Evolutionary conservation across 2,113 vertebrate species (phyloP).

Genomic region (Coryphaenoides rupestris): DNA sequence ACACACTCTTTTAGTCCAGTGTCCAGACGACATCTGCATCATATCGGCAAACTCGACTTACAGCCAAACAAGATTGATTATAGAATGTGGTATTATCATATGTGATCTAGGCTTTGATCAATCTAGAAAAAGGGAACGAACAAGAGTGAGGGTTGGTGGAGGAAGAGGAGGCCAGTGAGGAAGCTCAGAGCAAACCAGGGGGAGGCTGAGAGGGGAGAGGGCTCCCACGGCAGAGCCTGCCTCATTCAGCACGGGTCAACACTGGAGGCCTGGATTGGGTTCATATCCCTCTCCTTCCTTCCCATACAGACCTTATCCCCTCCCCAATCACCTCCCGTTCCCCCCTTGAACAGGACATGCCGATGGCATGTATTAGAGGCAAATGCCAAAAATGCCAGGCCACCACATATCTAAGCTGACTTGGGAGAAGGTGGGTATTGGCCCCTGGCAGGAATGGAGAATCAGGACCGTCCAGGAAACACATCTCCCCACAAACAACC

Average conservation of each 20-base stretch:
- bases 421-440: conserved; percentile 25
- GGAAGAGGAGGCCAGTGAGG: background rate
- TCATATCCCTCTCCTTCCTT: conserved; percentile 46
- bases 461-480: conserved; percentile 8
- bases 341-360: conserved; percentile 47
- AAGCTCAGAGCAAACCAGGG: conserved; percentile 65
- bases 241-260: conserved; percentile 70
- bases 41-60: background rate
- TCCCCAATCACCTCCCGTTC: conserved; percentile 55
- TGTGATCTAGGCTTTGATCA: no score
- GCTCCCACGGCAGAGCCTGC: conserved; percentile 57
- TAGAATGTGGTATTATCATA: background rate
- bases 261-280: conserved; percentile 64
- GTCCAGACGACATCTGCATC: background rate
- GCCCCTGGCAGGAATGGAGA: conserved; percentile 40
- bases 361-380: conserved; percentile 49
- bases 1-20: background rate
- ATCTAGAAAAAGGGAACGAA: background rate
- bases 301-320: conserved; percentile 45
- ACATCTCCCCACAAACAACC: conserved; percentile 36
- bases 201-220: conserved; percentile 59
- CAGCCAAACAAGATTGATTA: background rate
- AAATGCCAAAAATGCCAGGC: conserved; percentile 44
- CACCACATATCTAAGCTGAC: conserved; percentile 49
- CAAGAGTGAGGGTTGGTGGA: background rate